Evolutionary conservation across 2,113 vertebrate genomes (phyloP), one percentile per base, ranked within the genome.

Genomic region (Apodemus speciosus): DNA sequence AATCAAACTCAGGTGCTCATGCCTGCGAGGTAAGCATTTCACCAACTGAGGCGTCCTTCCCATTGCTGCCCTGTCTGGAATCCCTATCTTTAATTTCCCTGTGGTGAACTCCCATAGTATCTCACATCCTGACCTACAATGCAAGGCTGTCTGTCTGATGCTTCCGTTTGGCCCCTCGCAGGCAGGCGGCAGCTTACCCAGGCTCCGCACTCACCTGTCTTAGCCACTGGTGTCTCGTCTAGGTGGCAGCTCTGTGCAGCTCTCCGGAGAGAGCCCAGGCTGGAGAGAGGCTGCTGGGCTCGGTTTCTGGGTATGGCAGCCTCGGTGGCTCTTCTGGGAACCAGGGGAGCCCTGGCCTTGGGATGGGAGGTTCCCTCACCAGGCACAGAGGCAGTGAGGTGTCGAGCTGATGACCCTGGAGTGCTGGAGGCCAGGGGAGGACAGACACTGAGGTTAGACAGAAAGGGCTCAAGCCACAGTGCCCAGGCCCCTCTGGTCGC

Each of bases 191-290:
- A 53, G 43, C 30, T 46, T 6, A 9, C 71, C 49, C 40, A 14
- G 51, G 32, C 0, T 2, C 0, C 1, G 32, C 6, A 79, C 8
- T 86, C 40, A 92, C 94, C 85, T 38, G 0, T 1, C 23, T 46
- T 14, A 32, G 88, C 97, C 0, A 94, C 88, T 4, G 86, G 93
- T 0, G 91, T 96, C 11, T 0, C 88, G 71, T 98, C 98, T 2
- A 96, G 98, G 94, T 71, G 92, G 9, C 40, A 79, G 6, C 97
- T 96, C 58, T 91, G 86, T 0, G 90, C n/a, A 97, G 98, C 97
- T 86, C 11, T 96, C 58, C 5, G 85, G 0, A 88, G 92, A n/a
- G 88, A 68, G 43, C 69, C 94, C 14, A 32, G 83, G 49, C 81
- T 15, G 43, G 90, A 95, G 20, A 11, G 85, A 75, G 56, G 46